Evolutionary conservation across 2,888 invertebrate genomes (phyloP), one percentile per base, ranked within the genome.

Genomic region (Ennomos erosarius): DNA sequence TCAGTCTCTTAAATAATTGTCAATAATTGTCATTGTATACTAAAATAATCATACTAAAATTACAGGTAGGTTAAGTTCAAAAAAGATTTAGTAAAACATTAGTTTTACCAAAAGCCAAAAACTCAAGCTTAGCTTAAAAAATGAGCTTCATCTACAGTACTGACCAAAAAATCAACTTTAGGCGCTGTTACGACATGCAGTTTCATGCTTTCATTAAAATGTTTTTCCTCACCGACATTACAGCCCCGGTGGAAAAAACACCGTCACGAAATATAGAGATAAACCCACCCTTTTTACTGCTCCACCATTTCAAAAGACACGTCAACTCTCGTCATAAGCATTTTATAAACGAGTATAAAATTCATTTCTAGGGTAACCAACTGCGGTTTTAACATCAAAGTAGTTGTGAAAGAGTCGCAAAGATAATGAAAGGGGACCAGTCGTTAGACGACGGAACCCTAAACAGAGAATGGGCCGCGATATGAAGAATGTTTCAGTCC

Each of bases 401-500:
- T 85, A 85, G 84, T 85, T 80, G 73, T 69, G 79, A 81, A 79
- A 73, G 75, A 77, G 69, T 72, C 74, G 71, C 78, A 79, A 73
- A 78, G 74, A 74, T 85, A 85, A 84, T 82, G 79, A 79, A 83
- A 84, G 77, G 77, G 84, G 79, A 63, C 76, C 67, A 71, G 75
- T 73, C 74, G 74, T 82, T 79, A 78, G 67, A 70, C 62, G 70
- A 62, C 80, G 81, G 81, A 84, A 81, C 80, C 80, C 79, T 80
- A 78, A 82, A 82, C 81, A 78, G 79, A 74, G 80, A 85, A 82
- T 82, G 84, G 77, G 68, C 75, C 78, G 76, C 79, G 79, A 81
- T 88, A 87, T 87, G 84, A 88, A 84, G 84, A 84, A 88, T 87
- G 85, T 79, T 75, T 72, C 73, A 73, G 75, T 78, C 77, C 75